Evolutionary conservation across 2,888 invertebrate species (phyloP).

Genomic region (Brachyptera risi): DNA sequence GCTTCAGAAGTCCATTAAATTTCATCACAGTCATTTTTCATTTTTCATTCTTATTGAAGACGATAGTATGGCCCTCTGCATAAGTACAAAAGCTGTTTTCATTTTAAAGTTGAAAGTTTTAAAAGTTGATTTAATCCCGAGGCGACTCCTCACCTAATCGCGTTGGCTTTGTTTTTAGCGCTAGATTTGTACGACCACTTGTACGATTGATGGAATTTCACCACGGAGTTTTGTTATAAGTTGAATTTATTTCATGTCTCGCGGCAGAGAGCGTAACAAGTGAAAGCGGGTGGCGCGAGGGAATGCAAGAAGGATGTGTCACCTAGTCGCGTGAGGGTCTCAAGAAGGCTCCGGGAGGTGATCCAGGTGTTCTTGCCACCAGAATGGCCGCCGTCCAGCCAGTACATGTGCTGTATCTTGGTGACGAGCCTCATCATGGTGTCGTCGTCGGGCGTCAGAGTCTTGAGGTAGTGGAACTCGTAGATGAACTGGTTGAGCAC

Average conservation of each 20-base stretch:
- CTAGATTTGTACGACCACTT: too few species aligned
- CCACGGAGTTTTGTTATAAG: background rate
- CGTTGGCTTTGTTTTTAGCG: too few species aligned
- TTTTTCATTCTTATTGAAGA: background rate
- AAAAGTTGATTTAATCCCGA: too few species aligned
- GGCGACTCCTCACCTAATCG: too few species aligned
- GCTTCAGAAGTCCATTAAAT: too few species aligned
- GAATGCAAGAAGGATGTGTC: too few species aligned
- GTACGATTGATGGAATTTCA: background rate
- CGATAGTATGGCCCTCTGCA: too few species aligned
- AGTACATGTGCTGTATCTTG: constrained; percentile 72
- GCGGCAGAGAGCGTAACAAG: too few species aligned
- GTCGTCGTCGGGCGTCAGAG: constrained; percentile 58
- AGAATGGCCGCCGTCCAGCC: constrained; percentile 90
- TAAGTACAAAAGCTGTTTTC: too few species aligned
- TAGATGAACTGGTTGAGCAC: constrained; percentile 87
- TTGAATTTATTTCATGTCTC: background rate
- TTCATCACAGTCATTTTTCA: too few species aligned
- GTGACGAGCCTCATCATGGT: constrained; percentile 60
- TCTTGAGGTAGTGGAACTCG: constrained; percentile 74
- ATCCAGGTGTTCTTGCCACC: constrained; percentile 87
- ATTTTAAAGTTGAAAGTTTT: too few species aligned
- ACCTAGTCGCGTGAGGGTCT: constrained; percentile 69
- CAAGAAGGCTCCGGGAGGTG: constrained; percentile 67
- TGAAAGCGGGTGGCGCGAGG: too few species aligned